Percentiles rank a stretch among this genome's conserved stretches.
Evolutionary conservation across 2,888 invertebrate species (phyloP).

Genomic region (Linnaemya vulpina): DNA sequence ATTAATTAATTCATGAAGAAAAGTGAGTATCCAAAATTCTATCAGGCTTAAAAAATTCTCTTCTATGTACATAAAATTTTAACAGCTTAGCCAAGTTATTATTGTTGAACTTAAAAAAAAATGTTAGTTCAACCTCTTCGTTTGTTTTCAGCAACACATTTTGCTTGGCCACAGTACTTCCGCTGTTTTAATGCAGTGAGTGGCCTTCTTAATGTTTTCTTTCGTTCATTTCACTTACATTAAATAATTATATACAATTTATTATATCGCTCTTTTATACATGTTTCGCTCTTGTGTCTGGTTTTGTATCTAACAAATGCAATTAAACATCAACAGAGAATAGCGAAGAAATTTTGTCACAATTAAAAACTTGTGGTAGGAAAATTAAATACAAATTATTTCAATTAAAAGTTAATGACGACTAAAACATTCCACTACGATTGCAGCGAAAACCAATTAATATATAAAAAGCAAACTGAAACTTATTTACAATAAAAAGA

Average conservation of each 20-base stretch:
- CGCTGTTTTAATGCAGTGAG: too few species aligned
- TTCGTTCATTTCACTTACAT: not conserved
- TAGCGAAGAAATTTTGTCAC: conserved; percentile 7
- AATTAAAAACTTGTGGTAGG: conserved; percentile 21
- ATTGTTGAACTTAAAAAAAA: too few species aligned
- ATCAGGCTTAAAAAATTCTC: too few species aligned
- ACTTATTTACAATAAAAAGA: not conserved
- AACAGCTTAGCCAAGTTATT: too few species aligned
- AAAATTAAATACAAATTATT: conserved; percentile 22
- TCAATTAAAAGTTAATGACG: conserved; percentile 31
- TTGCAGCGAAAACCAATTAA: not conserved
- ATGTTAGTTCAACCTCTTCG: too few species aligned
- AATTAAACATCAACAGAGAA: conserved; percentile 34
- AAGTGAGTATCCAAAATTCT: too few species aligned
- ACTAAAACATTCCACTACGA: conserved; percentile 15
- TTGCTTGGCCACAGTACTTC: too few species aligned
- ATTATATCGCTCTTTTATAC: not conserved
- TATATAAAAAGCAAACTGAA: not conserved
- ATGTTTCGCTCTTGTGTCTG: not conserved
- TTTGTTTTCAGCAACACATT: too few species aligned
- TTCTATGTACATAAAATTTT: too few species aligned
- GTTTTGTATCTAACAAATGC: conserved; percentile 17
- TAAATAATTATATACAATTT: conserved; percentile 2
- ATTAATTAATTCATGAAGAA: too few species aligned
- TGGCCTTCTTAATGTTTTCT: too few species aligned